Evolutionary conservation across 2,113 vertebrate genomes (phyloP).

Genomic region (Antechinus stuartii): DNA sequence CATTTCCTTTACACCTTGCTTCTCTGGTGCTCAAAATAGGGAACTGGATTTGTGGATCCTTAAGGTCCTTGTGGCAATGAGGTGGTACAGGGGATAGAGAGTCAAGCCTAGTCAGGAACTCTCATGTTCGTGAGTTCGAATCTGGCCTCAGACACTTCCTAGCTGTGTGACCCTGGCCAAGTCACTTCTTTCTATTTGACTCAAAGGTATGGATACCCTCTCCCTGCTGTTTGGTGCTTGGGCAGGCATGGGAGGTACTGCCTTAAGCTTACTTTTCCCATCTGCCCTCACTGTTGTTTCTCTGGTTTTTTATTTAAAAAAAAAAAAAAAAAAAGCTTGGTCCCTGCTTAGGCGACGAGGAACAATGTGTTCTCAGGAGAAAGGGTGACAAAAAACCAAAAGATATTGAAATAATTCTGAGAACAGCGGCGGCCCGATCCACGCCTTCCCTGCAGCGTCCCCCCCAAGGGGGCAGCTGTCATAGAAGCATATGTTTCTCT

Average conservation of each 20-base stretch:
- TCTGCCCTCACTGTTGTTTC: background rate
- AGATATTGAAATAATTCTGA: background rate
- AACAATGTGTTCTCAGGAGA: background rate
- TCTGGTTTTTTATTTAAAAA: background rate
- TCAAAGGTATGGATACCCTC: background rate
- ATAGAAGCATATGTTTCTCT: slow-evolving; percentile 43
- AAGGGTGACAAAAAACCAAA: background rate
- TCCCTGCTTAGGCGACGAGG: background rate
- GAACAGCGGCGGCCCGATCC: background rate
- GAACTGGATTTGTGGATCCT: background rate
- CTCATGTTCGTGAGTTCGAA: background rate
- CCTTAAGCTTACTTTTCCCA: too few species aligned
- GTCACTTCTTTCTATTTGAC: background rate
- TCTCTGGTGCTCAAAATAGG: background rate
- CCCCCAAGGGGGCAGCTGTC: slow-evolving; percentile 55
- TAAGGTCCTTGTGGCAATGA: background rate
- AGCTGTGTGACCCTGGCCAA: background rate
- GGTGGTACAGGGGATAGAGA: background rate
- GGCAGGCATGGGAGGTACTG: too few species aligned
- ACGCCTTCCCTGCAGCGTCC: background rate
- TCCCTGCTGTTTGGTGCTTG: too few species aligned
- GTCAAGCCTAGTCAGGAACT: background rate
- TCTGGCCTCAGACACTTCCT: background rate
- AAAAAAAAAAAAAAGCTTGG: background rate
- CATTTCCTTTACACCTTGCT: background rate